phyloP scores from a whole-genome alignment of 2,888 invertebrate species.

The Allacma fusca region DNA sequence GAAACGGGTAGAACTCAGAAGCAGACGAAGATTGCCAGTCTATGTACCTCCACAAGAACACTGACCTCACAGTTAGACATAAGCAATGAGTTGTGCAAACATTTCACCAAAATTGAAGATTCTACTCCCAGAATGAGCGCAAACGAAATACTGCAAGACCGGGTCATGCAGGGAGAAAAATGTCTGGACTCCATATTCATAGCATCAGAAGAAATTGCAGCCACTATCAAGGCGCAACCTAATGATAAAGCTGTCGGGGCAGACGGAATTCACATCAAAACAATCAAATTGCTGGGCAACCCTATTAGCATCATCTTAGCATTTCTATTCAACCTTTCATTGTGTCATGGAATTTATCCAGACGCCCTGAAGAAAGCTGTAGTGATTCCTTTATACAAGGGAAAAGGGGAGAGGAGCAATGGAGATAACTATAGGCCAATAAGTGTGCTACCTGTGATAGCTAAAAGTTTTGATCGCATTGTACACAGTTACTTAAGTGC shows the following conservation, averaged over 20 bases:
- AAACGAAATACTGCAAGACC: neutral
- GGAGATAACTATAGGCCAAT: neutral
- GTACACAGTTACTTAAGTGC: neutral
- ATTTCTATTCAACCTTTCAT: neutral
- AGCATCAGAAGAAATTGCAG: neutral
- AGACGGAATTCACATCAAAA: neutral
- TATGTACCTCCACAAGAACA: no score
- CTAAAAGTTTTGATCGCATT: neutral
- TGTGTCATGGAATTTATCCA: neutral
- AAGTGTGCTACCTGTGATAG: neutral
- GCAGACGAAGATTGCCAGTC: no score
- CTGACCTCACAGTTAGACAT: no score
- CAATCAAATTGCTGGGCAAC: neutral
- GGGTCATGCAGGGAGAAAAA: neutral
- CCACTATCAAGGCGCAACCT: neutral
- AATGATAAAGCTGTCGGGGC: neutral
- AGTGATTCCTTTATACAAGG: neutral
- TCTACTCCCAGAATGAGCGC: neutral
- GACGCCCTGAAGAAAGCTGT: neutral
- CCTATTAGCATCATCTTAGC: neutral
- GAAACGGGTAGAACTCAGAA: no score
- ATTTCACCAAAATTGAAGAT: neutral
- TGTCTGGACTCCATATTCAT: neutral
- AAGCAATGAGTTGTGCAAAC: neutral
- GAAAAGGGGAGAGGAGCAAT: neutral